Percentiles rank a stretch among this genome's conserved stretches.
These are phyloP conservation scores for Lithodes maja DNA, from an alignment of 2,888 invertebrate species.

Conservation along the genomic window DNA sequence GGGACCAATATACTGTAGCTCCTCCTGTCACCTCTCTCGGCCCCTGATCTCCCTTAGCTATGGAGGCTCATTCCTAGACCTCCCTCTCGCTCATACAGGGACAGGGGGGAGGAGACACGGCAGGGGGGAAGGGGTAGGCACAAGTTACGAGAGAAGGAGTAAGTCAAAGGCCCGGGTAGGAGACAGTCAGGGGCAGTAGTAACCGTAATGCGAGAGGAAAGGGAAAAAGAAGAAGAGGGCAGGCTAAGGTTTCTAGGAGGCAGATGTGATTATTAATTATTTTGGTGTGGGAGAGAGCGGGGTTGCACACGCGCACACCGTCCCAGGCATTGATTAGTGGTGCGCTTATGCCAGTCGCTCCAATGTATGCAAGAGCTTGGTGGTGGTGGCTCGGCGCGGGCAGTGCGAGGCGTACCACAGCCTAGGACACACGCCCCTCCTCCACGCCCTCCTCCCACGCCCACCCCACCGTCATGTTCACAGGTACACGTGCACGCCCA, in stretches of 20 bases:
- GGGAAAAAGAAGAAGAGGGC: slow-evolving; percentile 36
- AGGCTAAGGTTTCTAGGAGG: slow-evolving; percentile 45
- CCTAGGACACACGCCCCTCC: slow-evolving; percentile 55
- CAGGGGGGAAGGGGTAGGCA: background rate
- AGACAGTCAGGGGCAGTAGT: background rate
- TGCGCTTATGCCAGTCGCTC: slow-evolving; percentile 66
- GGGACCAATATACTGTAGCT: background rate
- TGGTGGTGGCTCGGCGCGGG: slow-evolving; percentile 49
- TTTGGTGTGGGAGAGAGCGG: slow-evolving; percentile 59
- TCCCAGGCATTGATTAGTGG: slow-evolving; percentile 65
- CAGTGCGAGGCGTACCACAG: slow-evolving; percentile 61
- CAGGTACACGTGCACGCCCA: slow-evolving; percentile 62
- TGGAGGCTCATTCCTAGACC: slow-evolving; percentile 50
- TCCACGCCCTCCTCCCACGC: slow-evolving; percentile 58
- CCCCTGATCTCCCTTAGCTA: slow-evolving; percentile 45
- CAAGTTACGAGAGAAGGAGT: background rate
- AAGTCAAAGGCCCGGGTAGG: background rate
- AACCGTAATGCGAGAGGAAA: background rate
- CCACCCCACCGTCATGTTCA: slow-evolving; percentile 62
- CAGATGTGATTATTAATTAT: slow-evolving; percentile 65
- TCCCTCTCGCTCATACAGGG: background rate
- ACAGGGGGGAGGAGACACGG: background rate
- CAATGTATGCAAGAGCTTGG: slow-evolving; percentile 67
- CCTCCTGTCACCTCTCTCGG: background rate
- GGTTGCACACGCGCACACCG: slow-evolving; percentile 59